Percentiles rank a stretch among this genome's conserved stretches.
These are phyloP conservation scores for Thalassoma bifasciatum DNA, from an alignment of 2,113 vertebrate genomes.

Conservation along the genomic window DNA sequence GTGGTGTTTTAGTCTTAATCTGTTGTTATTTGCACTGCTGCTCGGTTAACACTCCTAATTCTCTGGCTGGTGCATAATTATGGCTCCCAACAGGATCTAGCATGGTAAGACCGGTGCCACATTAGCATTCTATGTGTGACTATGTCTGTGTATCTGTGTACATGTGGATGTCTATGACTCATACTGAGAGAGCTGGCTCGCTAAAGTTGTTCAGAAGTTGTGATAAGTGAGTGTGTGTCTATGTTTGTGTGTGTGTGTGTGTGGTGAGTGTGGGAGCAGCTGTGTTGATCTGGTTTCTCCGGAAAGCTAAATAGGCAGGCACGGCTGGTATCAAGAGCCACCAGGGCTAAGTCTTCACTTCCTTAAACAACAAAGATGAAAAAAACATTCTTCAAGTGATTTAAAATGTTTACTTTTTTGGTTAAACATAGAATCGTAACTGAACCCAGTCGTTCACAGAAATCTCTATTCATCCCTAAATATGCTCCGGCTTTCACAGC, in stretches of 20 bases:
- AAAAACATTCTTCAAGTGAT: no score
- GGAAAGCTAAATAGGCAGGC: conserved; percentile 16
- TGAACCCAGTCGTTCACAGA: no score
- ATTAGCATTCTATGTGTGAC: conserved; percentile 25
- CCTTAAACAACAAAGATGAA: no score
- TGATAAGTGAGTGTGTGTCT: not conserved
- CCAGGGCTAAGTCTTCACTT: no score
- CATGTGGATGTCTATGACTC: conserved; percentile 11
- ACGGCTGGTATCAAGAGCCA: no score
- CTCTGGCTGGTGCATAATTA: conserved; percentile 62
- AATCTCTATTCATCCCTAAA: no score
- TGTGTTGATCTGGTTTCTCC: conserved; percentile 19
- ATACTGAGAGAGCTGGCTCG: conserved; percentile 18
- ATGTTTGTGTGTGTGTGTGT: no score
- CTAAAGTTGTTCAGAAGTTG: conserved; percentile 47
- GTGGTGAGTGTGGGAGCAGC: conserved; percentile 13
- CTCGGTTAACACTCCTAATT: conserved; percentile 55
- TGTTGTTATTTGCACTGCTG: conserved; percentile 58
- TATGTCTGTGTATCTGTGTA: conserved; percentile 17
- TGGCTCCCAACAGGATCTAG: conserved; percentile 41
- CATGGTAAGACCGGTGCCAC: conserved; percentile 37
- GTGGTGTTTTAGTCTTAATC: conserved; percentile 57
- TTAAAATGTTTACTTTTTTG: no score
- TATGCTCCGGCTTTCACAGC: no score
- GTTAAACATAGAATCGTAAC: no score